These are phyloP conservation scores for Drosophila kohkoa DNA, from an alignment of 1,140 invertebrate species.

Conservation along the genomic window DNA sequence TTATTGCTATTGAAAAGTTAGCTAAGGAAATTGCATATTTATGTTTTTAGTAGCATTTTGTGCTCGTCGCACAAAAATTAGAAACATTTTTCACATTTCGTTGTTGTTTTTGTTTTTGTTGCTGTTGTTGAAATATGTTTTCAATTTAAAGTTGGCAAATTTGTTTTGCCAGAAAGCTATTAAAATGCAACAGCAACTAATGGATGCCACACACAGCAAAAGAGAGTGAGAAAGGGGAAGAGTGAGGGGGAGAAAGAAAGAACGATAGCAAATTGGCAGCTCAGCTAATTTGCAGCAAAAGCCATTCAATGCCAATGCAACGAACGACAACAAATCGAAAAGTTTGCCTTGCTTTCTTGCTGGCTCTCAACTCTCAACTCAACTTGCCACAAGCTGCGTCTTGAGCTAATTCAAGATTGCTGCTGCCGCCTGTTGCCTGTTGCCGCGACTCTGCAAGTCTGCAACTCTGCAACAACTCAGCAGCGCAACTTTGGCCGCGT, in stretches of 20 bases:
- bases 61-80: conserved; percentile 53
- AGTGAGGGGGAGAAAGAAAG: conserved; percentile 1
- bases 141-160: conserved; percentile 74
- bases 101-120: conserved; percentile 4
- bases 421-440: conserved; percentile 1
- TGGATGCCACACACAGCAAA: conserved; percentile 26
- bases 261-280: conserved; percentile 30
- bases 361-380: no score
- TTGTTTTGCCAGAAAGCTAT: conserved; percentile 55
- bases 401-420: conserved; percentile 9
- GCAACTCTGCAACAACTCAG: conserved; percentile 17
- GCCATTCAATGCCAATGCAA: conserved; percentile 13
- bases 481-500: conserved; percentile 6
- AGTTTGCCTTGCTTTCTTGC: background rate
- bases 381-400: conserved; percentile 1
- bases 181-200: conserved; percentile 50
- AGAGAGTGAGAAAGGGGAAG: background rate
- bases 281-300: conserved; percentile 26
- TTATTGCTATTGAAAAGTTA: conserved; percentile 29
- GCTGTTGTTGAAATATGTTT: conserved; percentile 73
- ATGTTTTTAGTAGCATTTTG: conserved; percentile 59
- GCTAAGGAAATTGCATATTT: conserved; percentile 76
- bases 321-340: conserved; percentile 16
- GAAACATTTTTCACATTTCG: conserved; percentile 55
- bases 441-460: background rate